Base-by-base conservation (phyloP, 2,113 vertebrate species). In the Sinocyclocheilus maitianheensis region DNA sequence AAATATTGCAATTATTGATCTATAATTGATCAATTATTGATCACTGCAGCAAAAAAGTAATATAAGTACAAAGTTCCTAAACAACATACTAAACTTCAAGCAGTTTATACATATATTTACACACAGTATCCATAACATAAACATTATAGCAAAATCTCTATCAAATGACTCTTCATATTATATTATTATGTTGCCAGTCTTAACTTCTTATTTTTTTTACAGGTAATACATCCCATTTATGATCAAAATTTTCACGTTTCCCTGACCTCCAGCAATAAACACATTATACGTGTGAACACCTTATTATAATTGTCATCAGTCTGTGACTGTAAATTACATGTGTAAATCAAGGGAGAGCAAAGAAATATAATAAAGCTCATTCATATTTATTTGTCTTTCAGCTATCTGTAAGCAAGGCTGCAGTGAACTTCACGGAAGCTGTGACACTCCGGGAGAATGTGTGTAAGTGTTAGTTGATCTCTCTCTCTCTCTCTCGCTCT, bases 361-460 rank as follows among this genome's bases (percentile, higher is more conserved):
- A 14, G 6, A 8, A 81, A 65, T 81, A 18, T 46, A 63, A 10
- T 81, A 11, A 13, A 40, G 34, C 22, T 63, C 4, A 76, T 37
- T 86, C 79, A 80, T 72, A 55, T 72, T 43, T 86, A 7, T 62
- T 30, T 85, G 6, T 87, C 43, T 63, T 53, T 43, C 93, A 99
- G 97, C 97, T 22, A 95, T 99, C 91, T 99, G 98, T 91, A 98
- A 96, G 88, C 97, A 96, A 90, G 98, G 98, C 84, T 99, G 98
- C 91, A 97, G 96, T 91, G 91, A 95, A 81, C 90, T 94, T 83
- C 97, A 97, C 2, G 97, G 97, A 46, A 92, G 88, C 3, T 99
- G 98, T 84, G 85, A 77, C 0, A 84, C 87, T 80, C 97, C 97
- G 0, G 97, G 97, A 84, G 96, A 97, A 81, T 99, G 98, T 97